These are phyloP conservation scores for Rhodophaea formosa DNA, from an alignment of 2,888 invertebrate genomes.

Conservation along the genomic window DNA sequence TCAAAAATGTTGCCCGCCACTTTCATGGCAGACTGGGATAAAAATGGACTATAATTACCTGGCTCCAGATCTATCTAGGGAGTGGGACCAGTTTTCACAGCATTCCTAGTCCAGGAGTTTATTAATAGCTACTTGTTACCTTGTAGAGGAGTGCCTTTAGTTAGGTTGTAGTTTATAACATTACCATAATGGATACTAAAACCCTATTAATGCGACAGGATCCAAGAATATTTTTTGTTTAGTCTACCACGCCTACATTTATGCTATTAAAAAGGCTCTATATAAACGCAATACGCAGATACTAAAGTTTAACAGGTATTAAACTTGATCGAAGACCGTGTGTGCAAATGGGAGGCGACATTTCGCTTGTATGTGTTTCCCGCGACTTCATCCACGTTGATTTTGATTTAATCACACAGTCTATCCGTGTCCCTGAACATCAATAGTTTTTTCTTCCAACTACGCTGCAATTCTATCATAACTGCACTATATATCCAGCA, in stretches of 20 bases:
- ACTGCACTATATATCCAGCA: no score
- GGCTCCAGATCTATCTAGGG: constrained; percentile 1
- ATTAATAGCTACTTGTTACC: neutral
- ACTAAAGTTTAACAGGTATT: no score
- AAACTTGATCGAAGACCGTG: no score
- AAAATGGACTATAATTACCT: constrained; percentile 9
- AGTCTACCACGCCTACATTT: neutral
- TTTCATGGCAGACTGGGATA: constrained; percentile 1
- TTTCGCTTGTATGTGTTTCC: no score
- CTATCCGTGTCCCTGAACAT: no score
- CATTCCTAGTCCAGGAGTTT: neutral
- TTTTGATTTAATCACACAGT: no score
- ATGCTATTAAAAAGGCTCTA: no score
- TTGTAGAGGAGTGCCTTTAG: neutral
- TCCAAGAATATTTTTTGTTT: no score
- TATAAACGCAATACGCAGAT: neutral
- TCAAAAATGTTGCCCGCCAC: constrained; percentile 9
- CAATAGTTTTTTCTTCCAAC: no score
- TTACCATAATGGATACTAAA: neutral
- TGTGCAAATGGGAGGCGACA: no score
- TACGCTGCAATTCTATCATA: no score
- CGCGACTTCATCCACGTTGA: no score
- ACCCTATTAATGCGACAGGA: neutral
- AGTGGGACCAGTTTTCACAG: neutral
- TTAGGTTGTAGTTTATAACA: neutral